Conservation (phyloP, 2,797 vertebrate species). For the Vultur gryphus region DNA sequence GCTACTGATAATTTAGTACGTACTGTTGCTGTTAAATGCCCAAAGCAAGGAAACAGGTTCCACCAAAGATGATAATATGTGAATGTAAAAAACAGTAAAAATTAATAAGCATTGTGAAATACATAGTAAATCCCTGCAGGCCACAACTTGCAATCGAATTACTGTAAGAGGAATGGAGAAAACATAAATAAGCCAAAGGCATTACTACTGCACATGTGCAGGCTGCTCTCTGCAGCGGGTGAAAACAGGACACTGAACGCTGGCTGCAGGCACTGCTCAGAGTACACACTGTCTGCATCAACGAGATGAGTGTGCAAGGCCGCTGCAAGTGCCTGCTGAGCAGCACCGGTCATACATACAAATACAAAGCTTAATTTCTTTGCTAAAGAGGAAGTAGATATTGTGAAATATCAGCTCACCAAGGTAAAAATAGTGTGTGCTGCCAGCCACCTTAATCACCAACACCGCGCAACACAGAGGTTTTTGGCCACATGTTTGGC, state of each 20-base stretch:
- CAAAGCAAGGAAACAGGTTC: not conserved
- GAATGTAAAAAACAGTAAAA: not conserved
- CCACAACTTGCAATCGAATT: not conserved
- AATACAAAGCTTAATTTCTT: not conserved
- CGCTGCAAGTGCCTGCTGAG: not conserved
- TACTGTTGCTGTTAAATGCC: not conserved
- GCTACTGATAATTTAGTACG: not conserved
- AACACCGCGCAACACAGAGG: accelerated
- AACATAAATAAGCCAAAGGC: not conserved
- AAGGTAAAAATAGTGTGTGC: accelerated
- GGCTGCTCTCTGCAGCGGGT: accelerated
- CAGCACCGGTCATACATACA: accelerated
- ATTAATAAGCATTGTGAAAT: not conserved
- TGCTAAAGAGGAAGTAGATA: not conserved
- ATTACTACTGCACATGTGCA: not conserved
- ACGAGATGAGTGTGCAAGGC: accelerated
- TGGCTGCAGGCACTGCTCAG: not conserved
- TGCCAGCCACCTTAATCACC: not conserved
- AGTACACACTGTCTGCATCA: accelerated
- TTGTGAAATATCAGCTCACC: not conserved
- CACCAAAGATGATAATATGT: not conserved
- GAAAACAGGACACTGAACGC: accelerated
- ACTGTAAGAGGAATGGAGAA: not conserved
- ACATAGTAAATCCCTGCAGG: not conserved
- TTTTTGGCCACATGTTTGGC: not conserved